Percentiles rank a stretch among this genome's conserved stretches.
Conservation (phyloP, 1,140 invertebrate genomes). For the Amyelois transitella region DNA sequence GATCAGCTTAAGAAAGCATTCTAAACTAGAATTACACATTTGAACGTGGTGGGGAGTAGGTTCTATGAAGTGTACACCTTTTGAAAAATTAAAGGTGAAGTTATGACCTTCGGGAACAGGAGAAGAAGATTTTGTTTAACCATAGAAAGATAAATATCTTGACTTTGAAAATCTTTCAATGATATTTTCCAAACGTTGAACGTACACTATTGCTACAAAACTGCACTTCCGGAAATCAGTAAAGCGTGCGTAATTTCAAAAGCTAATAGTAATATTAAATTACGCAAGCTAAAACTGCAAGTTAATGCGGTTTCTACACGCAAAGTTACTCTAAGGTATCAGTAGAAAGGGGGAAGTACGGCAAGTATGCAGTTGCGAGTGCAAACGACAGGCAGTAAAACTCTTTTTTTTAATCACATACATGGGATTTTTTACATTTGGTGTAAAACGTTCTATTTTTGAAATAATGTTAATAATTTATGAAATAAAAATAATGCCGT, state of each 20-base stretch:
- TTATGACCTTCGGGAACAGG: too few relatives aligned
- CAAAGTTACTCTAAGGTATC: neutral
- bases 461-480: neutral
- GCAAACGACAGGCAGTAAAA: neutral
- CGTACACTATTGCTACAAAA: too few relatives aligned
- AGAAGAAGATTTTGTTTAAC: too few relatives aligned
- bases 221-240: too few relatives aligned
- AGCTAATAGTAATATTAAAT: neutral
- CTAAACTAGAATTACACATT: too few relatives aligned
- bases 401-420: neutral
- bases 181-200: too few relatives aligned
- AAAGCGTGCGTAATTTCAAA: neutral
- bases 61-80: too few relatives aligned
- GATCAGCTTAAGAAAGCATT: too few relatives aligned
- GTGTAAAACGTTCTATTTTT: neutral
- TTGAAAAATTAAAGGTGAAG: too few relatives aligned
- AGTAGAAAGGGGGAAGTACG: slow-evolving; percentile 6
- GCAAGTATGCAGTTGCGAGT: neutral
- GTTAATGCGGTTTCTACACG: neutral
- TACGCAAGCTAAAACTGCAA: neutral
- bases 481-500: neutral
- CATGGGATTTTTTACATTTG: neutral
- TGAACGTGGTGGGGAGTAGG: too few relatives aligned
- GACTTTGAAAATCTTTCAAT: too few relatives aligned
- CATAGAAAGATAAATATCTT: too few relatives aligned